Evolutionary conservation across 2,113 vertebrate genomes (phyloP).

Genomic region (Salminus brasiliensis): DNA sequence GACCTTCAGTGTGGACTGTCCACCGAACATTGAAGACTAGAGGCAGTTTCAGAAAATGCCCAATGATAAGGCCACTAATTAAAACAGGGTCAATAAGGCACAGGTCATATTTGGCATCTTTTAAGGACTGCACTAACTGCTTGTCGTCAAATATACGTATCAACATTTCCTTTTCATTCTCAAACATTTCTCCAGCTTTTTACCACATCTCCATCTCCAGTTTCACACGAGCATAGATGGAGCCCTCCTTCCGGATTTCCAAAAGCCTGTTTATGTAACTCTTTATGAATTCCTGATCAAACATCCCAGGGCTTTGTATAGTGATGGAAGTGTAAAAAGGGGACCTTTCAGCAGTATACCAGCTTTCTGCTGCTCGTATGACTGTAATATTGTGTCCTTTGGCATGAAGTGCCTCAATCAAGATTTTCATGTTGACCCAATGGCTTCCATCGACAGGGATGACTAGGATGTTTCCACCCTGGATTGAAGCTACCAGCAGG

Average conservation of each 20-base stretch:
- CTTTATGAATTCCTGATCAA: constrained; percentile 22
- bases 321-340: constrained; percentile 41
- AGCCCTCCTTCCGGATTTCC: constrained; percentile 31
- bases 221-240: constrained; percentile 28
- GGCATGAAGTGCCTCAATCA: constrained; percentile 66
- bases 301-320: not conserved
- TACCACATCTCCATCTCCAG: constrained; percentile 42
- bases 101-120: constrained; percentile 50
- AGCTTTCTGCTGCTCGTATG: constrained; percentile 32
- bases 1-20: constrained; percentile 49
- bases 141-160: constrained; percentile 31
- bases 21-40: constrained; percentile 59
- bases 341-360: constrained; percentile 46
- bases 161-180: constrained; percentile 34
- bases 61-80: constrained; percentile 40
- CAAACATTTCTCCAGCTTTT: not conserved
- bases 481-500: constrained; percentile 20
- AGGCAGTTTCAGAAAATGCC: constrained; percentile 59
- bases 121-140: constrained; percentile 33
- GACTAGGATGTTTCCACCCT: constrained; percentile 66
- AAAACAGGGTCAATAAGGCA: constrained; percentile 54
- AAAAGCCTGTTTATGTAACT: not conserved
- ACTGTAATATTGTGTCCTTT: constrained; percentile 66
- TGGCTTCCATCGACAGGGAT: constrained; percentile 71
- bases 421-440: constrained; percentile 66